Evolutionary conservation across 2,797 vertebrate genomes (phyloP).

Genomic region (Chloroceryle inda): DNA sequence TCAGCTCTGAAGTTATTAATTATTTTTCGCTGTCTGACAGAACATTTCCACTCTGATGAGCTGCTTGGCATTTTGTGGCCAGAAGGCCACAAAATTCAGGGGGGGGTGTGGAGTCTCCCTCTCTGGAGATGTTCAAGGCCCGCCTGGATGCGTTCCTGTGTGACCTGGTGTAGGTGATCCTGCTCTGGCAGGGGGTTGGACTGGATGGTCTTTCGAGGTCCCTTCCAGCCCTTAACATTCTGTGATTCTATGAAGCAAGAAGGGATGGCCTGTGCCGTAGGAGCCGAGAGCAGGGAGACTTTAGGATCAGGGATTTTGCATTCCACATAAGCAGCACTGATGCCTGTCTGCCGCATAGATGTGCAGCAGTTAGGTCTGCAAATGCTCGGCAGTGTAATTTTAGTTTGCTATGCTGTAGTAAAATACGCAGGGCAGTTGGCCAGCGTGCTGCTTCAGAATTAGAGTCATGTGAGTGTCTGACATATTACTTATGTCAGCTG

Average conservation of each 20-base stretch:
- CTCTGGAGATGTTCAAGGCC: too few relatives aligned
- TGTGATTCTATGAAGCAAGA: too few relatives aligned
- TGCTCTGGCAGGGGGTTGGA: too few relatives aligned
- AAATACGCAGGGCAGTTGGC: neutral
- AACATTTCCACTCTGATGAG: neutral
- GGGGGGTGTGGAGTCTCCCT: too few relatives aligned
- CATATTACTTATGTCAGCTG: neutral
- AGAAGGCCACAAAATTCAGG: neutral
- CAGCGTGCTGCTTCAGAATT: neutral
- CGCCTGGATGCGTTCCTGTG: too few relatives aligned
- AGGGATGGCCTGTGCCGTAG: neutral
- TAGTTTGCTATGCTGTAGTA: neutral
- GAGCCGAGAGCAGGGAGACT: neutral
- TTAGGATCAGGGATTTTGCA: neutral
- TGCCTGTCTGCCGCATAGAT: neutral
- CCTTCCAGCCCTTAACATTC: too few relatives aligned
- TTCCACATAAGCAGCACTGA: neutral
- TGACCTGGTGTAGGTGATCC: too few relatives aligned
- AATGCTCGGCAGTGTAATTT: conserved; percentile 2
- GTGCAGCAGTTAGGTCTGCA: neutral
- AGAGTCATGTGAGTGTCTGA: neutral
- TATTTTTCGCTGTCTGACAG: neutral
- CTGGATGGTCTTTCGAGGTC: too few relatives aligned
- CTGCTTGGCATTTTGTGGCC: neutral
- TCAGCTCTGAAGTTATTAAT: neutral